Base-by-base conservation (phyloP, 2,797 vertebrate species). In the Enteromius paludinosus region DNA sequence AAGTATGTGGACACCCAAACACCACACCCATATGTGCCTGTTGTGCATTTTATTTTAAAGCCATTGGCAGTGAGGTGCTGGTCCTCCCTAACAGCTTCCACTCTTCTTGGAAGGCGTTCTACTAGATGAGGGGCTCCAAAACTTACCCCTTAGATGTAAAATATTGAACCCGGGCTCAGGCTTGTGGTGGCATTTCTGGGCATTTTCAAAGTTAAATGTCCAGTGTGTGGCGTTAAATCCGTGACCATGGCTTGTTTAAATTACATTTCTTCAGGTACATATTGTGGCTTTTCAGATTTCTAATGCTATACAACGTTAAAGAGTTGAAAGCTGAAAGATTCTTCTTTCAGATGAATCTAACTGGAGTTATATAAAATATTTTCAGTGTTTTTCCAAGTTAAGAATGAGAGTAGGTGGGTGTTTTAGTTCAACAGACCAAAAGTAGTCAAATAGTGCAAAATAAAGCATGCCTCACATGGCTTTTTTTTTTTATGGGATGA, bases 11-110 rank as follows among this genome's bases (percentile, higher is more conserved):
- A 43, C 56, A 54, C 47, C 28, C 47, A 35, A n/a, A 72, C 28
- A n/a, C 45, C 45, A 52, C 45, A 72, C 28, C 47, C 47, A 52
- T 33, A 52, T 72, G 28, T 72, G 70, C 28, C 47, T n/a, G 28
- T 49, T 72, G 14, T 62, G 47, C 10, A 49, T 52, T 71, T 49
- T 10, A 71, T 62, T 62, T 62, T 30, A 33, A 52, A 20, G 30
- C 3, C 28, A n/a, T 7, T 30, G 69, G 17, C 69, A 71, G 69
- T 30, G 33, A 72, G 28, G 70, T 72, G 17, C 17, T 33, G 69
- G 69, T 71, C 45, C 69, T 71, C 69, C 17, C 45, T 49, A 71
- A 49, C 9, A 71, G 69, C 25, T 49, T 71, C 3, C 45, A 33
- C 17, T 72, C 18, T 54, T 33, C 18, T 54, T 49, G 70, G 70